These are phyloP conservation scores for Heliothis virescens DNA, from an alignment of 1,140 invertebrate species.

Conservation along the genomic window DNA sequence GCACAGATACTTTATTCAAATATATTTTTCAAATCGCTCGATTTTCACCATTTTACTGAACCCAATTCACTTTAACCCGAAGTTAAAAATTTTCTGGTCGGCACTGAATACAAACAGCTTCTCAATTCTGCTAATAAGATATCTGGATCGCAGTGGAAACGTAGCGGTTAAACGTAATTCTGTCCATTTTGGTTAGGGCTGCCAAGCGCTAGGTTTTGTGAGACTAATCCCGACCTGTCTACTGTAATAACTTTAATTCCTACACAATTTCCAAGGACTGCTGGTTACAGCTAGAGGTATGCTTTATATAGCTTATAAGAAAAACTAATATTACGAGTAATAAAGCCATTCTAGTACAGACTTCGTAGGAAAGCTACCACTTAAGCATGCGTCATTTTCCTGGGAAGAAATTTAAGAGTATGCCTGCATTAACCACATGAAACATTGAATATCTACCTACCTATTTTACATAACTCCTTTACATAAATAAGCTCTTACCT, in stretches of 20 bases:
- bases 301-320: neutral
- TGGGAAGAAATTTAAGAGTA: slow-evolving; percentile 15
- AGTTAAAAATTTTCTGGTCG: slow-evolving; percentile 54
- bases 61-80: slow-evolving; percentile 54
- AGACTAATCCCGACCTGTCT: neutral
- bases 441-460: slow-evolving; percentile 28
- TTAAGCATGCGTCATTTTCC: neutral
- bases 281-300: too few species aligned
- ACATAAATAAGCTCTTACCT: slow-evolving; percentile 35
- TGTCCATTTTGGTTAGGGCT: slow-evolving; percentile 29
- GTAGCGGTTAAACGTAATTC: slow-evolving; percentile 33
- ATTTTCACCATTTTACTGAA: slow-evolving; percentile 53
- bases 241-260: neutral
- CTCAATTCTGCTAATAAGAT: slow-evolving; percentile 46
- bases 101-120: slow-evolving; percentile 51
- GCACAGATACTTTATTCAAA: slow-evolving; percentile 38
- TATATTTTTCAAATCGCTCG: slow-evolving; percentile 51
- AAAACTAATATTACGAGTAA: neutral
- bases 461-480: slow-evolving; percentile 36
- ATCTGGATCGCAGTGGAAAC: slow-evolving; percentile 38
- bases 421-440: slow-evolving; percentile 18
- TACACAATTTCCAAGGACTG: too few species aligned
- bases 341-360: neutral
- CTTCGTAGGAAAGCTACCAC: neutral
- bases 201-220: slow-evolving; percentile 2